Conservation (phyloP, 2,113 vertebrate species). For the Lathamus discolor region DNA sequence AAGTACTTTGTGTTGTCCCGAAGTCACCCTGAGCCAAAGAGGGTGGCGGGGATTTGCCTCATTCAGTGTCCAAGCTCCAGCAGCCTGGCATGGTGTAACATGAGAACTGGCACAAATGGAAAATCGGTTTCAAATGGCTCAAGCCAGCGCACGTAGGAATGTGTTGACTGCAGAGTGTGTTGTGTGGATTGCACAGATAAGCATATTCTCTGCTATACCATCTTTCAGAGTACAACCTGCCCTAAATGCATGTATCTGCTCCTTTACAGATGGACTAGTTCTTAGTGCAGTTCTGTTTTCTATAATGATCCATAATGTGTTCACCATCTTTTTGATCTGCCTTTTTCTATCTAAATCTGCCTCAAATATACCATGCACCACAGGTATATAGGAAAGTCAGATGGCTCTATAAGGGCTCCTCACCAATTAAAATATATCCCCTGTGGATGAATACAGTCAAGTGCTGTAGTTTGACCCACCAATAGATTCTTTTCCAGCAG, state of each 20-base stretch:
- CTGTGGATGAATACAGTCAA: constrained; percentile 20
- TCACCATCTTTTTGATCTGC: neutral
- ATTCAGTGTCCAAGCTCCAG: constrained; percentile 9
- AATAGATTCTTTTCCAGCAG: constrained; percentile 17
- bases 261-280: neutral
- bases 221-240: neutral
- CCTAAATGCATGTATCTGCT: neutral
- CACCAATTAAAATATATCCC: constrained; percentile 58
- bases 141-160: neutral
- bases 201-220: neutral
- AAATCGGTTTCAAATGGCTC: constrained; percentile 46
- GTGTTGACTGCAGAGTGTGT: constrained; percentile 31
- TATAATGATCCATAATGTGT: neutral
- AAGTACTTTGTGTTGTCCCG: constrained; percentile 36
- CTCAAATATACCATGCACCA: neutral
- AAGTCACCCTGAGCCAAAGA: constrained; percentile 40
- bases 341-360: constrained; percentile 21
- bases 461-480: neutral
- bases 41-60: constrained; percentile 16
- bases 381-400: constrained; percentile 15
- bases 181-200: constrained; percentile 44
- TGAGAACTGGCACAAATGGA: constrained; percentile 36
- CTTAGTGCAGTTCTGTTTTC: neutral
- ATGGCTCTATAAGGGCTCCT: constrained; percentile 19
- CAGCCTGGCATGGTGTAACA: constrained; percentile 18